A percentile compares a stretch with the other conserved stretches of the same genome.
Evolutionary conservation across 2,113 vertebrate species (phyloP).

Genomic region (Syngnathus typhle): DNA sequence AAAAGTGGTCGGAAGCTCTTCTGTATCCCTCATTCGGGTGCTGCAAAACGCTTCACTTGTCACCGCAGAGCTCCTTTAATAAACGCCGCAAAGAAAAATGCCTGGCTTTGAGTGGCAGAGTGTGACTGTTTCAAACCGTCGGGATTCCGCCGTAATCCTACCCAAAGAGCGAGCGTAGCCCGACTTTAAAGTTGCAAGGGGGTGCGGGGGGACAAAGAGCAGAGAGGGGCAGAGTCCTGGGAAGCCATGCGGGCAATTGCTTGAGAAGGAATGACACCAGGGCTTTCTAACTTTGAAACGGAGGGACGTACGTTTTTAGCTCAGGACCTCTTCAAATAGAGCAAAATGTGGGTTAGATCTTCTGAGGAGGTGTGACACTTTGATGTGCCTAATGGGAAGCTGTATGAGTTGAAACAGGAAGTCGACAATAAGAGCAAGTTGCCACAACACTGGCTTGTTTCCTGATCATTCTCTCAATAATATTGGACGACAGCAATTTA

Average conservation of each 20-base stretch:
- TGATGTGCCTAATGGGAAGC: not conserved
- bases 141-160: constrained; percentile 64
- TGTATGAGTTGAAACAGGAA: not conserved
- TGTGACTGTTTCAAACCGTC: constrained; percentile 67
- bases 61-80: constrained; percentile 64
- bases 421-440: not conserved
- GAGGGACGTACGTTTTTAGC: not conserved
- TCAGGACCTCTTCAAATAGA: not conserved
- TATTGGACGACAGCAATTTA: no score
- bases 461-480: no score
- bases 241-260: constrained; percentile 17
- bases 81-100: constrained; percentile 55
- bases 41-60: constrained; percentile 65
- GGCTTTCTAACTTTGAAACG: constrained; percentile 39
- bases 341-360: not conserved
- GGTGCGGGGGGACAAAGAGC: not conserved
- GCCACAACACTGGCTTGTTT: not conserved
- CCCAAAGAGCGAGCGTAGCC: constrained; percentile 48
- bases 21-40: constrained; percentile 43
- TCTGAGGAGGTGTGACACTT: not conserved
- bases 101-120: constrained; percentile 65
- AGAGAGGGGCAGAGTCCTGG: constrained; percentile 21
- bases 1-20: constrained; percentile 9
- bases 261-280: constrained; percentile 22
- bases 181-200: constrained; percentile 50